Percentiles rank a stretch among this genome's conserved stretches.
phyloP scores from a whole-genome alignment of 1,140 invertebrate genomes.

The Neuroterus valhalla region DNA sequence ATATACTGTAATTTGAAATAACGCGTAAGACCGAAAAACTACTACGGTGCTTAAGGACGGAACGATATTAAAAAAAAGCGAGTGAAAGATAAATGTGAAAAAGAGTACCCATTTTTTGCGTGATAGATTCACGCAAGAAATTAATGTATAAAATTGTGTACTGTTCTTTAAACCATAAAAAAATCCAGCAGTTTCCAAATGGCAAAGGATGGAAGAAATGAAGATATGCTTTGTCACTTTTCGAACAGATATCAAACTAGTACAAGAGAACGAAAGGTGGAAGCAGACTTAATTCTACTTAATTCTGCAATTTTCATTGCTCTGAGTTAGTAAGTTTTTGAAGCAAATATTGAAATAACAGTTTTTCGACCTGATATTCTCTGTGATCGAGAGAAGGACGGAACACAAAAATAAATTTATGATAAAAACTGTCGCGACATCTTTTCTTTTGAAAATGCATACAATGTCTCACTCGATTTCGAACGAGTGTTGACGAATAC shows the following conservation, averaged over 20 bases:
- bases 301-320: too few relatives aligned
- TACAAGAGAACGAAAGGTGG: too few relatives aligned
- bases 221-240: too few relatives aligned
- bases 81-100: conserved; percentile 1
- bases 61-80: conserved; percentile 6
- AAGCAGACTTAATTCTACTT: too few relatives aligned
- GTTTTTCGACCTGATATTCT: too few relatives aligned
- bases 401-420: background rate
- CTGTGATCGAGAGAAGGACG: background rate
- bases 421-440: conserved; percentile 7
- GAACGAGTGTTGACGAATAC: conserved; percentile 16
- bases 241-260: too few relatives aligned
- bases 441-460: background rate
- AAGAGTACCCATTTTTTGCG: conserved; percentile 9
- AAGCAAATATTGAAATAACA: too few relatives aligned
- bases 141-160: background rate
- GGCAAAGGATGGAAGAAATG: too few relatives aligned
- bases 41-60: conserved; percentile 8
- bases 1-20: background rate
- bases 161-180: too few relatives aligned
- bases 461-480: conserved; percentile 25
- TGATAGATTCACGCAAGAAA: background rate
- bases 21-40: conserved; percentile 12
- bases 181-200: too few relatives aligned
- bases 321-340: too few relatives aligned